Evolutionary conservation across 2,797 vertebrate species (phyloP).

Genomic region (Thunnus albacares): DNA sequence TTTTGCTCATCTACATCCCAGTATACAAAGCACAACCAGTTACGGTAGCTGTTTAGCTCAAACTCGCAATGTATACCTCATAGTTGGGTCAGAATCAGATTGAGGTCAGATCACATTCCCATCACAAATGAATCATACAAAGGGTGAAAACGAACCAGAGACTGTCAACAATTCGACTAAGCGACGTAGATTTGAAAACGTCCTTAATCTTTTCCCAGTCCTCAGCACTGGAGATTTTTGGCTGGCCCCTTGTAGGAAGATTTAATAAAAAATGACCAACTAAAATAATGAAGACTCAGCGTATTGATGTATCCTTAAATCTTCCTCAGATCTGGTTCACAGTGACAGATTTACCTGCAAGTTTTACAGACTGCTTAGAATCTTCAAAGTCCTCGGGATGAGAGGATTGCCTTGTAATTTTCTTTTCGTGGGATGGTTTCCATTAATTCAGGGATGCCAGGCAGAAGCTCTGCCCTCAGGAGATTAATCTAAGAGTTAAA

Average conservation of each 20-base stretch:
- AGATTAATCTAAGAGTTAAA: conserved; percentile 49
- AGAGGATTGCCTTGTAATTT: conserved; percentile 45
- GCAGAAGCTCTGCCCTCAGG: conserved; percentile 27
- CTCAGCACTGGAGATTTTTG: neutral
- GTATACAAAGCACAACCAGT: too few species aligned
- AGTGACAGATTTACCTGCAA: conserved; percentile 43
- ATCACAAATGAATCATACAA: too few species aligned
- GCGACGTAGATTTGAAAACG: too few species aligned
- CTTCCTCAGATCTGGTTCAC: neutral
- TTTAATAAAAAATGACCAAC: neutral
- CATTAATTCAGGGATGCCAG: conserved; percentile 21
- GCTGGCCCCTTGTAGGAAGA: neutral
- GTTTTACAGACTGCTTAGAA: conserved; percentile 11
- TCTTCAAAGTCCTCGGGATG: conserved; percentile 32
- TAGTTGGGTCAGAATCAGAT: too few species aligned
- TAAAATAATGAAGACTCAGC: neutral
- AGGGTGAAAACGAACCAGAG: too few species aligned
- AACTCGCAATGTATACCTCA: too few species aligned
- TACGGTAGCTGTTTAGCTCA: too few species aligned
- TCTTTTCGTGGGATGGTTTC: conserved; percentile 32
- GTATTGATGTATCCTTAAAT: neutral
- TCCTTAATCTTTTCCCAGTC: neutral
- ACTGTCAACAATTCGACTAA: too few species aligned
- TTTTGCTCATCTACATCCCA: too few species aligned
- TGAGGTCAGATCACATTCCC: too few species aligned